These are phyloP conservation scores for Tetragnatha versicolor DNA, from an alignment of 1,140 invertebrate genomes.

Conservation along the genomic window DNA sequence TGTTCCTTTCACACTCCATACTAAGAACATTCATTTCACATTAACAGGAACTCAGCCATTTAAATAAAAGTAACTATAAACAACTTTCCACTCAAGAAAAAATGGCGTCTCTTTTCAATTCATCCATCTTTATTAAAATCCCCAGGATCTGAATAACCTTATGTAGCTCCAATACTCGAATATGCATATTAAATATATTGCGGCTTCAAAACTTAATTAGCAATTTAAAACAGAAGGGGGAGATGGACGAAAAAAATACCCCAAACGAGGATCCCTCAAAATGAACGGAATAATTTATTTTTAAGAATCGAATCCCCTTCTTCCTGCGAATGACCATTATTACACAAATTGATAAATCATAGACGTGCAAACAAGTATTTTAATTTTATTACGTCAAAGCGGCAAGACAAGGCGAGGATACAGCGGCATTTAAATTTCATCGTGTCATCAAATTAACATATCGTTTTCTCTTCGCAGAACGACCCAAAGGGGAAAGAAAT, in stretches of 20 bases:
- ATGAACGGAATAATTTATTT: conserved; percentile 5
- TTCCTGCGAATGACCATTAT: conserved; percentile 51
- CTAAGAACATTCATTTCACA: no score
- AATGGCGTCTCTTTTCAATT: no score
- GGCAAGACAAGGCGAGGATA: conserved; percentile 42
- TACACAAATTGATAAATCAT: conserved; percentile 55
- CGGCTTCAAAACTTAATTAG: background rate
- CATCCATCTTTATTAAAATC: no score
- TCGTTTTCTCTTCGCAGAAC: conserved; percentile 24
- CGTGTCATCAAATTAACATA: conserved; percentile 55
- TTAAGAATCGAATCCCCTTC: conserved; percentile 7
- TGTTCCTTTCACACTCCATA: no score
- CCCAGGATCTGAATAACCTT: no score
- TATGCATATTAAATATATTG: background rate
- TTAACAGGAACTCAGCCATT: no score
- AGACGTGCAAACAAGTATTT: conserved; percentile 52
- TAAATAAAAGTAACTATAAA: no score
- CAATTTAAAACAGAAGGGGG: conserved; percentile 20
- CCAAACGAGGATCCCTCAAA: background rate
- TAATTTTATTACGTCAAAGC: conserved; percentile 54
- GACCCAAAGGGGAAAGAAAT: conserved; percentile 10
- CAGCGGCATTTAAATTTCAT: conserved; percentile 54
- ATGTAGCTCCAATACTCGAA: no score
- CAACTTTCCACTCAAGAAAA: no score
- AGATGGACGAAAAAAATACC: background rate